A percentile compares a stretch with the other conserved stretches of the same genome.
These are phyloP conservation scores for Lepidurus packardi DNA, from an alignment of 1,140 invertebrate genomes.

Conservation along the genomic window DNA sequence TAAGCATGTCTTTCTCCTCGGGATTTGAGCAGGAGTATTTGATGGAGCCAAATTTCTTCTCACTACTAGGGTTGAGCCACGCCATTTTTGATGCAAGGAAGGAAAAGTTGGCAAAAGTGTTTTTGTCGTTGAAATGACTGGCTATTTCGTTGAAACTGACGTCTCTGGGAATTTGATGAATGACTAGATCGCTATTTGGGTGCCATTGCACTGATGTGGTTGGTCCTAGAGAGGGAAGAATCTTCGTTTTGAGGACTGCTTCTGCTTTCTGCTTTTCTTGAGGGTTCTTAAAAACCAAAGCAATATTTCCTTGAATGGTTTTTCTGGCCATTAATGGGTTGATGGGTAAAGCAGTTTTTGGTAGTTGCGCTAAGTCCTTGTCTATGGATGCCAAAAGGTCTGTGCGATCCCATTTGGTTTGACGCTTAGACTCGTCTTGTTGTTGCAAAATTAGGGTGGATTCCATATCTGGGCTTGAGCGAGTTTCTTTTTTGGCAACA, in stretches of 20 bases:
- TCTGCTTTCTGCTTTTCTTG: not conserved
- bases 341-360: no score
- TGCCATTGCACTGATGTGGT: not conserved
- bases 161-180: slow-evolving; percentile 16
- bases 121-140: slow-evolving; percentile 22
- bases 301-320: not conserved
- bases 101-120: not conserved
- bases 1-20: not conserved
- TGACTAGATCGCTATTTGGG: not conserved
- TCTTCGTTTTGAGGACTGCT: not conserved
- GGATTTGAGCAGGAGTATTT: not conserved
- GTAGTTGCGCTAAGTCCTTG: no score
- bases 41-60: not conserved
- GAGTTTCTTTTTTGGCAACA: no score
- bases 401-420: no score
- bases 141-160: not conserved
- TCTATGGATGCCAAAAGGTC: no score
- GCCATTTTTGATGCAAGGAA: not conserved
- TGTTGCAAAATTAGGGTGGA: no score
- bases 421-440: no score
- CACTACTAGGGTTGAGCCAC: slow-evolving; percentile 10
- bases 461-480: no score
- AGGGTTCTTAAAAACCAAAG: not conserved
- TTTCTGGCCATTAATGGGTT: not conserved
- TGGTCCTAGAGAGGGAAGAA: not conserved